Evolutionary conservation across 2,888 invertebrate genomes (phyloP).

Genomic region (Idaea biselata): DNA sequence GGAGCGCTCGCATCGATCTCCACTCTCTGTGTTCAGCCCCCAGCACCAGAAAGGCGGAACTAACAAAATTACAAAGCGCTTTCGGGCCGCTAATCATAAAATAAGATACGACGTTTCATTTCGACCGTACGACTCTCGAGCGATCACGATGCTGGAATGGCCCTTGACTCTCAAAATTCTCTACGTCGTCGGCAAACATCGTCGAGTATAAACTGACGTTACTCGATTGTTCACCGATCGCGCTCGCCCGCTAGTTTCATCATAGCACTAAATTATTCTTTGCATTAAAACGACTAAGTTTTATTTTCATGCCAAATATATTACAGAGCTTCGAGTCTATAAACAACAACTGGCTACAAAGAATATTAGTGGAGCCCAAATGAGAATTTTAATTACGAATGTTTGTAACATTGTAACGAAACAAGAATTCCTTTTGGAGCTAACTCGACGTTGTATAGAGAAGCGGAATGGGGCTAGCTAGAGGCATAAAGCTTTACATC

Average conservation of each 20-base stretch:
- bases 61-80: constrained; percentile 81
- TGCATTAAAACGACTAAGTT: constrained; percentile 16
- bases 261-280: constrained; percentile 57
- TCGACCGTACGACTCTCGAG: constrained; percentile 78
- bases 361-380: constrained; percentile 10
- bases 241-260: constrained; percentile 36
- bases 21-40: constrained; percentile 76
- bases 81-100: constrained; percentile 82
- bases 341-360: neutral
- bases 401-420: constrained; percentile 43
- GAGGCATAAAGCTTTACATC: constrained; percentile 44
- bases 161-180: constrained; percentile 80
- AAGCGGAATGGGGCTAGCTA: constrained; percentile 42
- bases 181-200: constrained; percentile 55
- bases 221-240: constrained; percentile 36
- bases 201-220: constrained; percentile 66
- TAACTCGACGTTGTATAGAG: constrained; percentile 29
- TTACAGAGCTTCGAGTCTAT: neutral
- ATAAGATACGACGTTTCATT: constrained; percentile 82
- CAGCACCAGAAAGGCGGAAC: constrained; percentile 82
- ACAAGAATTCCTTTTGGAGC: constrained; percentile 40
- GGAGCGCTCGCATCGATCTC: constrained; percentile 78
- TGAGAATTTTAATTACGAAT: constrained; percentile 44
- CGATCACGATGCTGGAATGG: constrained; percentile 78
- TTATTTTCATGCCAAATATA: neutral